These are phyloP conservation scores for Drosophila orosa DNA, from an alignment of 1,140 invertebrate genomes.

Conservation along the genomic window DNA sequence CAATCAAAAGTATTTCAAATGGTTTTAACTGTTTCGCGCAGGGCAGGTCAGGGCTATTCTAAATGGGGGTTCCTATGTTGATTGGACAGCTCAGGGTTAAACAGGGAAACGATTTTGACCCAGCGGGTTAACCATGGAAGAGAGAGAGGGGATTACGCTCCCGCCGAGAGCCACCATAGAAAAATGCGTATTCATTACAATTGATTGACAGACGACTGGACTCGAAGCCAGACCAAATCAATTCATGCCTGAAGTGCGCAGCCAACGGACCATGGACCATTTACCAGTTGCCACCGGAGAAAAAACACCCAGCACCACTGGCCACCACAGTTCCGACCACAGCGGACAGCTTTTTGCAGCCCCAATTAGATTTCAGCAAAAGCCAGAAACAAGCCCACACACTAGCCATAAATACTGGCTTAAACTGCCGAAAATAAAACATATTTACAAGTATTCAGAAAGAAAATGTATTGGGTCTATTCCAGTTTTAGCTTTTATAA, in stretches of 20 bases:
- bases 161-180: constrained; percentile 19
- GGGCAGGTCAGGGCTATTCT: constrained; percentile 67
- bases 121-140: constrained; percentile 23
- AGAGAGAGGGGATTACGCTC: constrained; percentile 13
- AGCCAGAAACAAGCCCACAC: neutral
- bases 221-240: constrained; percentile 47
- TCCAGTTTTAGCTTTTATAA: neutral
- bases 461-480: neutral
- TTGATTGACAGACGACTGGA: constrained; percentile 73
- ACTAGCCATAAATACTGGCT: constrained; percentile 2
- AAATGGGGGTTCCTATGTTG: constrained; percentile 41
- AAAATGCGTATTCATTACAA: constrained; percentile 78
- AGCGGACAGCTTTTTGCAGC: constrained; percentile 53
- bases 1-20: constrained; percentile 18
- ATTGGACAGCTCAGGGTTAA: constrained; percentile 70
- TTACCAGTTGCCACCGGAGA: constrained; percentile 44
- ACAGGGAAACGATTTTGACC: constrained; percentile 48
- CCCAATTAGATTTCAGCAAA: constrained; percentile 45
- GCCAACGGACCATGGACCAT: constrained; percentile 73
- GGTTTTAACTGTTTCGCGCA: constrained; percentile 17
- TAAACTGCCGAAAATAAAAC: neutral
- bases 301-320: constrained; percentile 31
- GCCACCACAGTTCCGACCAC: constrained; percentile 23
- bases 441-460: neutral
- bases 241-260: constrained; percentile 71